Percentiles rank a stretch among this genome's conserved stretches.
These are phyloP conservation scores for Stercorarius parasiticus DNA, from an alignment of 2,113 vertebrate genomes.

Conservation along the genomic window DNA sequence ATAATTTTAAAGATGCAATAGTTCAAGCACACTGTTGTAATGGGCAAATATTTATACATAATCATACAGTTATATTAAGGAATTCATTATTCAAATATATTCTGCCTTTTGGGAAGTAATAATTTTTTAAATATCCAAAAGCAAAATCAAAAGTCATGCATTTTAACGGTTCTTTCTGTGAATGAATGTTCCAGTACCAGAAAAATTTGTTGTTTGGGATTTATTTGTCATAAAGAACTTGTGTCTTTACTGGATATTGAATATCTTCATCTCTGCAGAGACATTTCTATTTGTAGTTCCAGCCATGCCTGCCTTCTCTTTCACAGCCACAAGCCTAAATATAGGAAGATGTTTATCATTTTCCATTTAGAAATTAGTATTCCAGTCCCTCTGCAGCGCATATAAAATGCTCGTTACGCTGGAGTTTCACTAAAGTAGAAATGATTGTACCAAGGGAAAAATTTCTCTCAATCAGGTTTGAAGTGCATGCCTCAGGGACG, in stretches of 20 bases:
- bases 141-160: not conserved
- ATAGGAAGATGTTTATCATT: constrained; percentile 40
- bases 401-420: constrained; percentile 21
- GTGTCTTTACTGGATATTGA: not conserved
- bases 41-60: constrained; percentile 18
- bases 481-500: not conserved
- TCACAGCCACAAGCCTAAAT: constrained; percentile 6
- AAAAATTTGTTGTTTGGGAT: not conserved
- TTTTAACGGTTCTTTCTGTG: not conserved
- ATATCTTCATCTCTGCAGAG: not conserved
- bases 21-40: not conserved
- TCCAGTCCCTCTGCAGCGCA: constrained; percentile 12
- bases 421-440: constrained; percentile 31
- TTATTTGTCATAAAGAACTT: not conserved
- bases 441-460: constrained; percentile 29
- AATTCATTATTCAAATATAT: constrained; percentile 7
- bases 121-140: not conserved
- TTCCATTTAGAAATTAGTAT: constrained; percentile 52
- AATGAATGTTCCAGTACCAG: not conserved
- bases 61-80: not conserved
- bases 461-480: constrained; percentile 48
- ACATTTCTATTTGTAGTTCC: constrained; percentile 6
- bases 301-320: not conserved
- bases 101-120: not conserved
- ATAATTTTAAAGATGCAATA: constrained; percentile 4